Percentiles rank a stretch among this genome's conserved stretches.
Conservation (phyloP, 1,140 invertebrate species). For the Zaprionus inermis region DNA sequence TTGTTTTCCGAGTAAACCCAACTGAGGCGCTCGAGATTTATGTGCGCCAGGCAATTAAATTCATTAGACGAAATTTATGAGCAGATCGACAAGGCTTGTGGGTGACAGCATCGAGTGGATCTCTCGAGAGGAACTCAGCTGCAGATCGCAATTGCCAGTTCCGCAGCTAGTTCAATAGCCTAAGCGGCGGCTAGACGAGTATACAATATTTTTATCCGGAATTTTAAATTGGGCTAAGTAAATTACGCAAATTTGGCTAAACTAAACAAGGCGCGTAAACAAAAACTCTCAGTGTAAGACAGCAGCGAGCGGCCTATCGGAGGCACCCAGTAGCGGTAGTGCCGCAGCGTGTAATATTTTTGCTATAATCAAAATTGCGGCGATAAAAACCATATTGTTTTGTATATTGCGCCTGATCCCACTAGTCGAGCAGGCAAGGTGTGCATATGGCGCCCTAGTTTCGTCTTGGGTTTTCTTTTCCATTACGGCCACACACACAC, state of each 20-base stretch:
- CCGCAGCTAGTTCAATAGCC: slow-evolving; percentile 59
- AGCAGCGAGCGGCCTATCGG: neutral
- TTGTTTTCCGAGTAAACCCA: slow-evolving; percentile 70
- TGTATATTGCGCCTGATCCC: slow-evolving; percentile 31
- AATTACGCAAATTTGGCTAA: slow-evolving; percentile 69
- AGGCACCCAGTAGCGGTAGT: slow-evolving; percentile 13
- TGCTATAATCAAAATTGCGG: slow-evolving; percentile 71
- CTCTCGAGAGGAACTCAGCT: slow-evolving; percentile 4
- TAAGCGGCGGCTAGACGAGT: slow-evolving; percentile 18
- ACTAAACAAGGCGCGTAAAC: slow-evolving; percentile 65
- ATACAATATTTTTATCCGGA: slow-evolving; percentile 56
- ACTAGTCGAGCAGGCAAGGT: slow-evolving; percentile 46
- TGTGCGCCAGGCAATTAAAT: slow-evolving; percentile 74
- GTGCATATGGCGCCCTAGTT: slow-evolving; percentile 76
- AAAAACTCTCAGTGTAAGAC: slow-evolving; percentile 65
- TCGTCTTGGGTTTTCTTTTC: slow-evolving; percentile 39
- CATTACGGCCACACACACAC: neutral
- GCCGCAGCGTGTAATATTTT: slow-evolving; percentile 75
- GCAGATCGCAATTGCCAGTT: neutral
- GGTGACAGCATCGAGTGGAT: slow-evolving; percentile 72
- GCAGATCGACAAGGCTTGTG: slow-evolving; percentile 52
- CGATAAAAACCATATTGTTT: slow-evolving; percentile 80
- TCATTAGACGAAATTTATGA: slow-evolving; percentile 78
- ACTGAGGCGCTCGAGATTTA: slow-evolving; percentile 81
- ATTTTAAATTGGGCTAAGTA: slow-evolving; percentile 72